Conservation (phyloP, 2,888 invertebrate genomes). For the Ichneumoninae sp. region DNA sequence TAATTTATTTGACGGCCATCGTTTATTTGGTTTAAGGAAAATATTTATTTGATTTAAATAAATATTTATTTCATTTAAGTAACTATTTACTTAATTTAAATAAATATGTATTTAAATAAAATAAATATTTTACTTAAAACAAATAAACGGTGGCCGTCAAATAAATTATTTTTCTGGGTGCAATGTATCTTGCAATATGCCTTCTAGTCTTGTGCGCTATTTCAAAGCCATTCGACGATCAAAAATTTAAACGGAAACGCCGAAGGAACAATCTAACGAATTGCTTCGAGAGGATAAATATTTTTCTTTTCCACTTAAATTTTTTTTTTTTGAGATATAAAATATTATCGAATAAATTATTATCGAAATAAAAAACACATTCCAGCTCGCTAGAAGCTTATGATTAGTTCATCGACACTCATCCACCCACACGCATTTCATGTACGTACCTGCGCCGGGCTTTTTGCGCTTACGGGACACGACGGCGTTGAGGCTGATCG, state of each 20-base stretch:
- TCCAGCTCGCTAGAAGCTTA: conserved; percentile 40
- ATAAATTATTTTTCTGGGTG: too few species aligned
- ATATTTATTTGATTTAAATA: too few species aligned
- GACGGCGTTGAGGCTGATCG: conserved; percentile 74
- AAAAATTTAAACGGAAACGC: conserved; percentile 12
- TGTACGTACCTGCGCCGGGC: conserved; percentile 88
- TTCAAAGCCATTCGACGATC: conserved; percentile 47
- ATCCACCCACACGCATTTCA: background rate
- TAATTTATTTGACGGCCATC: too few species aligned
- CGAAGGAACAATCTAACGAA: conserved; percentile 18
- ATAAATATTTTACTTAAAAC: too few species aligned
- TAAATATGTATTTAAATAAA: too few species aligned
- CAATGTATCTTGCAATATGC: conserved; percentile 31
- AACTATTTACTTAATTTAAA: too few species aligned
- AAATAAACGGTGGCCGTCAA: too few species aligned
- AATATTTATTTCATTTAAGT: too few species aligned
- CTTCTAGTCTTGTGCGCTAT: conserved; percentile 43
- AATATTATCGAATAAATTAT: conserved; percentile 21
- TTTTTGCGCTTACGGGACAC: conserved; percentile 90
- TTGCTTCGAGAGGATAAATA: conserved; percentile 16
- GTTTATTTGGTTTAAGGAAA: too few species aligned
- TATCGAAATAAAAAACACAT: conserved; percentile 30
- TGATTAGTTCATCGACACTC: conserved; percentile 22
- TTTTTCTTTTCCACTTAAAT: background rate
- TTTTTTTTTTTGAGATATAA: background rate